Evolutionary conservation across 2,888 invertebrate genomes (phyloP).

Genomic region (Catonia carolina): DNA sequence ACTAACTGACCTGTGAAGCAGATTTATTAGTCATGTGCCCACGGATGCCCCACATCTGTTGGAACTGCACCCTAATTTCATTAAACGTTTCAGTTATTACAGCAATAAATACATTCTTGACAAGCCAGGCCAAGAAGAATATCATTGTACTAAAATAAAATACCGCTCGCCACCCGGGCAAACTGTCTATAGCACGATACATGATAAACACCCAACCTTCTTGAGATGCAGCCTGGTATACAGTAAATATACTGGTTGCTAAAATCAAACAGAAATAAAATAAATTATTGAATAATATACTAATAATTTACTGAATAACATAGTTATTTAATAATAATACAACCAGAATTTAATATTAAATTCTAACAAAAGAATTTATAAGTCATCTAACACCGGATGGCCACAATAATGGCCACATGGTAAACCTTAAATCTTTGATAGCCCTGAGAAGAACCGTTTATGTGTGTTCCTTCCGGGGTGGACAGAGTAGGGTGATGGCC

Average conservation of each 20-base stretch:
- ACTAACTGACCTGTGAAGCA: conserved; percentile 70
- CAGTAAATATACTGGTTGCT: conserved; percentile 97
- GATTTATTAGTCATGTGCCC: conserved; percentile 87
- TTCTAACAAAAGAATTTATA: too few relatives aligned
- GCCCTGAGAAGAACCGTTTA: too few relatives aligned
- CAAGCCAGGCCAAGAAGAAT: conserved; percentile 98
- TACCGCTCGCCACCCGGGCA: conserved; percentile 94
- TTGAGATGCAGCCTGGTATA: conserved; percentile 98
- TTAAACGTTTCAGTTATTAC: conserved; percentile 98
- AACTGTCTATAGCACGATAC: conserved; percentile 96
- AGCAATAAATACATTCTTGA: conserved; percentile 99
- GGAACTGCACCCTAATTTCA: conserved; percentile 97
- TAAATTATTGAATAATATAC: conserved; percentile 11
- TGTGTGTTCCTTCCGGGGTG: too few relatives aligned
- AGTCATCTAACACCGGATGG: too few relatives aligned
- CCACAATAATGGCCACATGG: too few relatives aligned
- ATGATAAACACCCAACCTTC: conserved; percentile 99
- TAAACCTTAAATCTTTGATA: too few relatives aligned
- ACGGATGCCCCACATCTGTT: conserved; percentile 99
- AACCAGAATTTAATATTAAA: neutral
- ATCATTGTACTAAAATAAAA: conserved; percentile 98
- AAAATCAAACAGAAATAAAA: too few relatives aligned
- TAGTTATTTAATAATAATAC: neutral
- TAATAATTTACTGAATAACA: too few relatives aligned
- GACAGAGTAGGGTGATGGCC: too few relatives aligned